These are phyloP conservation scores for Callocephalon fimbriatum DNA, from an alignment of 2,113 vertebrate genomes.

Conservation along the genomic window DNA sequence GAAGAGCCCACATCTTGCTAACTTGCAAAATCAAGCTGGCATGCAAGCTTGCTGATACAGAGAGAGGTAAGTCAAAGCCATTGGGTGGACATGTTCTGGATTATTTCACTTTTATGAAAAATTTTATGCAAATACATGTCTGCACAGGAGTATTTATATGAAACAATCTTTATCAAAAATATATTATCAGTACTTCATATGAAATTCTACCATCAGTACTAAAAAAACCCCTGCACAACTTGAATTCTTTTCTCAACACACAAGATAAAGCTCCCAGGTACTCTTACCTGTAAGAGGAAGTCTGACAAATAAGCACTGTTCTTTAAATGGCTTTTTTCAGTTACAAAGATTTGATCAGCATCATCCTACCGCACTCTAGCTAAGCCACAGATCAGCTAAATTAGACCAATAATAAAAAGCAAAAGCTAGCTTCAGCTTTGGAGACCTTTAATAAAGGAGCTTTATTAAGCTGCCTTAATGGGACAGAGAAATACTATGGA, in stretches of 20 bases:
- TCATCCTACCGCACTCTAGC: not conserved
- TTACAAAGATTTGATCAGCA: not conserved
- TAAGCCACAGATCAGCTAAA: not conserved
- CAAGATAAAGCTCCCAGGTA: not conserved
- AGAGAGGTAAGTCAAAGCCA: not conserved
- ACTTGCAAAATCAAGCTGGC: not conserved
- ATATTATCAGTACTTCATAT: not conserved
- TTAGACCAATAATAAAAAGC: not conserved
- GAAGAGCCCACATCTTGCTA: not conserved
- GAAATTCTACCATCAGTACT: not conserved
- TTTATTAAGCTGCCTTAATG: not conserved
- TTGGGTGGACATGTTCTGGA: not conserved
- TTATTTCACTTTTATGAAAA: not conserved
- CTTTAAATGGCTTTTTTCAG: not conserved
- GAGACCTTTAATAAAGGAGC: not conserved
- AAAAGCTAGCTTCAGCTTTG: not conserved
- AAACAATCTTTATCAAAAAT: not conserved
- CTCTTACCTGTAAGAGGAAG: not conserved
- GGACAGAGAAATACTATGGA: not conserved
- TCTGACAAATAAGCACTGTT: not conserved
- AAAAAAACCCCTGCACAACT: not conserved
- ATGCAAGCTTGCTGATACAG: not conserved
- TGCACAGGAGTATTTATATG: not conserved
- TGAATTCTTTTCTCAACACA: not conserved
- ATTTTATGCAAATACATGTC: not conserved